Evolutionary conservation across 2,888 invertebrate species (phyloP).

Genomic region (Fragum sueziense): DNA sequence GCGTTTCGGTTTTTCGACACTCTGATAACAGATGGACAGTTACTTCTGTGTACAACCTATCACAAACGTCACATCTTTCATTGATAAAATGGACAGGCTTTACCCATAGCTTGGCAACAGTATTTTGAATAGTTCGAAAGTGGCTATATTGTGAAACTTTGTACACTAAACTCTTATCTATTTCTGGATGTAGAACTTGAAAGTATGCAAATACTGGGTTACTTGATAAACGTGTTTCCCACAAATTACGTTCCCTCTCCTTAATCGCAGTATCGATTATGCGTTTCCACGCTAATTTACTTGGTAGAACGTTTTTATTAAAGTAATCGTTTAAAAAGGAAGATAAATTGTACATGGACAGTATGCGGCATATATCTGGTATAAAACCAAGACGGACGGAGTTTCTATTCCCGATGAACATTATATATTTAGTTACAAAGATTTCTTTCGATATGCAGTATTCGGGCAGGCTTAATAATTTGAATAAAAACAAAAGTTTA

Average conservation of each 20-base stretch:
- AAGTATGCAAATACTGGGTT: too few species aligned
- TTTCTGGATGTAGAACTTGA: too few species aligned
- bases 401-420: not conserved
- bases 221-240: not conserved
- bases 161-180: too few species aligned
- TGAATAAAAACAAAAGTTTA: slow-evolving; percentile 23
- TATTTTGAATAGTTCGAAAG: too few species aligned
- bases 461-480: slow-evolving; percentile 5
- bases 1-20: not conserved
- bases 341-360: not conserved
- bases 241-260: not conserved
- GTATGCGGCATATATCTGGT: not conserved
- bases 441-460: not conserved
- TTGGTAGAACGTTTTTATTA: too few species aligned
- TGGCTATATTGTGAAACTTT: too few species aligned
- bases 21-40: not conserved
- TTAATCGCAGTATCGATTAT: not conserved
- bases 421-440: not conserved
- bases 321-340: too few species aligned
- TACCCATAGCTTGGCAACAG: not conserved
- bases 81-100: not conserved
- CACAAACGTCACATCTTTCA: not conserved
- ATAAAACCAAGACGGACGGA: not conserved
- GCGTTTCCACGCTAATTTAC: not conserved
- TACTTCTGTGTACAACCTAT: not conserved